Conservation (phyloP, 2,888 invertebrate genomes). For the Aplocera efformata region DNA sequence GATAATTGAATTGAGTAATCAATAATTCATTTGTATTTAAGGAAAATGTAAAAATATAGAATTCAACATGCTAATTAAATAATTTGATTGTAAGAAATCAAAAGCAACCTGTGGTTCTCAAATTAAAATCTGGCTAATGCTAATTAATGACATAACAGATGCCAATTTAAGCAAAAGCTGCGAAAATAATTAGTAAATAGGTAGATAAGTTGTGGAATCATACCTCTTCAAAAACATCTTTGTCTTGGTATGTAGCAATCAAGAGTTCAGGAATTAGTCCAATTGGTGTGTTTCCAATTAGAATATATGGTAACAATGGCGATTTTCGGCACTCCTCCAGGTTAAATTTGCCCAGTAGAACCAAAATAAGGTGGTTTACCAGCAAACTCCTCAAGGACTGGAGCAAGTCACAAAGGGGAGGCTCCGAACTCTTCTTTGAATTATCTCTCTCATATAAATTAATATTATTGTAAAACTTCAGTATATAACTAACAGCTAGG, state of each 20-base stretch:
- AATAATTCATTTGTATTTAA: no score
- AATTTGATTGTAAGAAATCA: no score
- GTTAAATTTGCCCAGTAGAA: conserved; percentile 77
- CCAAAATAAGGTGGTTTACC: conserved; percentile 80
- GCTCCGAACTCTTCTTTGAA: conserved; percentile 87
- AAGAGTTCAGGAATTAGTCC: conserved; percentile 87
- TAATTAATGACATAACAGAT: no score
- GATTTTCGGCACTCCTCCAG: conserved; percentile 78
- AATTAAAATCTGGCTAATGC: no score
- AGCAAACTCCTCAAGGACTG: conserved; percentile 77
- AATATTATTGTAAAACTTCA: conserved; percentile 84
- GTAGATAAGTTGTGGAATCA: conserved; percentile 21
- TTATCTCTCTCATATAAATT: conserved; percentile 87
- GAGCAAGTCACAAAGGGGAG: conserved; percentile 85
- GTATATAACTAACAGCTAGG: conserved; percentile 68
- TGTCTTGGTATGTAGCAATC: conserved; percentile 81
- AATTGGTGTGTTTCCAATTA: conserved; percentile 85
- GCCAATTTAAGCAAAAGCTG: no score
- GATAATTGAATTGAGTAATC: no score
- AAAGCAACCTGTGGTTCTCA: no score
- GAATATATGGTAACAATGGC: conserved; percentile 84
- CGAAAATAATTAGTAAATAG: no score
- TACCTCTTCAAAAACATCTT: conserved; percentile 78
- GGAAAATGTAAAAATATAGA: no score
- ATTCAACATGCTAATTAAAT: no score